These are phyloP conservation scores for Cryptophagus acutangulus DNA, from an alignment of 2,888 invertebrate genomes.

Conservation along the genomic window DNA sequence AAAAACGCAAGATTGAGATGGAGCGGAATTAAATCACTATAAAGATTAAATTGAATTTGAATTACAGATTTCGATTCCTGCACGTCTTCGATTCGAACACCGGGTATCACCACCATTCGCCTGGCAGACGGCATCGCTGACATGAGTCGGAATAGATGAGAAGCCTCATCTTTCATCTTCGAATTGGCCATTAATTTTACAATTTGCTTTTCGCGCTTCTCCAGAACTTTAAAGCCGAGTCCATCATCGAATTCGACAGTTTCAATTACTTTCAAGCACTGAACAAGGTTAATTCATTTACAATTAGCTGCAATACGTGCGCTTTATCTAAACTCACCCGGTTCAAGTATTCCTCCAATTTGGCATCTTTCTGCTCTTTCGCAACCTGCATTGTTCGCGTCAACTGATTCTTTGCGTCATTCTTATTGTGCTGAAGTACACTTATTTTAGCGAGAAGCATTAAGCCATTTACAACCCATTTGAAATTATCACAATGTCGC, in stretches of 20 bases:
- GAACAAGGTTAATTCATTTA: too few relatives aligned
- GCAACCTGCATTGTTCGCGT: conserved; percentile 36
- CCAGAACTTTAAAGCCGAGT: conserved; percentile 41
- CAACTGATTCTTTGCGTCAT: conserved; percentile 48
- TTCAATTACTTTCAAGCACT: conserved; percentile 43
- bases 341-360: conserved; percentile 38
- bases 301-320: too few relatives aligned
- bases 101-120: conserved; percentile 51
- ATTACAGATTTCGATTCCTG: too few relatives aligned
- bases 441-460: conserved; percentile 48
- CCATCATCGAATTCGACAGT: conserved; percentile 43
- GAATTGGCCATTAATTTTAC: conserved; percentile 44
- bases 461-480: conserved; percentile 48
- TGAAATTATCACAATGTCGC: conserved; percentile 33
- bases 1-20: too few relatives aligned
- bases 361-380: conserved; percentile 38
- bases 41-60: too few relatives aligned
- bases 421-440: conserved; percentile 47
- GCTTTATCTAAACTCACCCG: conserved; percentile 27
- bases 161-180: conserved; percentile 45
- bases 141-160: conserved; percentile 49
- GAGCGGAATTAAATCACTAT: too few relatives aligned
- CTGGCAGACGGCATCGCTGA: conserved; percentile 46
- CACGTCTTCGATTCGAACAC: conserved; percentile 30
- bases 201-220: conserved; percentile 47